A percentile compares a stretch with the other conserved stretches of the same genome.
Conservation (phyloP, 2,888 invertebrate genomes). For the Theretra japonica region DNA sequence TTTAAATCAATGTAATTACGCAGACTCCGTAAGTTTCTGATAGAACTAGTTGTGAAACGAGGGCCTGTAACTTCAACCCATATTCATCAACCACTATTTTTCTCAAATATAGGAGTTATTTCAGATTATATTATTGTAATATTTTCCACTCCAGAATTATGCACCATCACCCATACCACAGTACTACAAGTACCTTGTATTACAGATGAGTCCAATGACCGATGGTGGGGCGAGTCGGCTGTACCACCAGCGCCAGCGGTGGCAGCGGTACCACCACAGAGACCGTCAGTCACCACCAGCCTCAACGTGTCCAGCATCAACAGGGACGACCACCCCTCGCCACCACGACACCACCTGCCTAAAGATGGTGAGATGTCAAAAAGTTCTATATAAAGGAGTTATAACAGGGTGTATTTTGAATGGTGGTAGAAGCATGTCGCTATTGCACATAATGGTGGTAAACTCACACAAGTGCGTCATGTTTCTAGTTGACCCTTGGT, state of each 20-base stretch:
- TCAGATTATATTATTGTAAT: too few relatives aligned
- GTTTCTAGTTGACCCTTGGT: too few relatives aligned
- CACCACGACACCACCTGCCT: slow-evolving; percentile 69
- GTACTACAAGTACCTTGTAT: slow-evolving; percentile 20
- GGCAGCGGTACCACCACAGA: slow-evolving; percentile 75
- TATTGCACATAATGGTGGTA: too few relatives aligned
- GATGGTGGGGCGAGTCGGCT: slow-evolving; percentile 80
- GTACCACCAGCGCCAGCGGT: slow-evolving; percentile 80
- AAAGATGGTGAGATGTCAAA: slow-evolving; percentile 59
- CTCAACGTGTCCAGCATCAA: slow-evolving; percentile 62
- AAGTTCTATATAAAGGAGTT: background rate
- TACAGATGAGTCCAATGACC: slow-evolving; percentile 74
- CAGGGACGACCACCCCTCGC: slow-evolving; percentile 66
- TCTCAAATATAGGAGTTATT: too few relatives aligned
- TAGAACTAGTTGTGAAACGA: too few relatives aligned
- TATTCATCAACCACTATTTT: too few relatives aligned
- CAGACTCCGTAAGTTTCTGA: too few relatives aligned
- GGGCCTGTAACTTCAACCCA: too few relatives aligned
- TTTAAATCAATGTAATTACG: too few relatives aligned
- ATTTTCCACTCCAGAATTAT: too few relatives aligned
- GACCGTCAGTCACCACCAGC: slow-evolving; percentile 67
- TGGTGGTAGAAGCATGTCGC: too few relatives aligned
- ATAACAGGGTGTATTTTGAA: background rate
- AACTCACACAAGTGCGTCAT: too few relatives aligned
- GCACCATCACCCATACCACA: background rate